A percentile compares a stretch with the other conserved stretches of the same genome.
phyloP scores from a whole-genome alignment of 2,888 invertebrate genomes.

The Hypolimnas misippus region DNA sequence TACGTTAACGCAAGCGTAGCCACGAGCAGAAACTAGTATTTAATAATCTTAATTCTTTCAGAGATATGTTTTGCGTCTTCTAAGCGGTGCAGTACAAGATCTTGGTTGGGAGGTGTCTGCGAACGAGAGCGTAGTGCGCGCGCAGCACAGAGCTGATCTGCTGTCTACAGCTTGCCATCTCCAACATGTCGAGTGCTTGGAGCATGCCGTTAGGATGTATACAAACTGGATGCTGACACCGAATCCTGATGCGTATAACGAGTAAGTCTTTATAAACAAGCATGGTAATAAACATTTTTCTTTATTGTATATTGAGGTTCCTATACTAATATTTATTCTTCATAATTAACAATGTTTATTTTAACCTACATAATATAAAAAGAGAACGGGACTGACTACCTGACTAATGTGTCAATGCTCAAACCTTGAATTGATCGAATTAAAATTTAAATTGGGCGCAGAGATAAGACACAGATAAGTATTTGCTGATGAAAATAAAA shows the following conservation, averaged over 20 bases:
- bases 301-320: too few species aligned
- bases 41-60: constrained; percentile 55
- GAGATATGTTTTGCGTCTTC: constrained; percentile 87
- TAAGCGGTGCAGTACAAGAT: constrained; percentile 87
- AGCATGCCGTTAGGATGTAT: constrained; percentile 89
- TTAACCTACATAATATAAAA: too few species aligned
- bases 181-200: constrained; percentile 89
- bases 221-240: constrained; percentile 89
- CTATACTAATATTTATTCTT: too few species aligned
- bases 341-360: too few species aligned
- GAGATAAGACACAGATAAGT: too few species aligned
- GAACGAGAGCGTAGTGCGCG: constrained; percentile 86
- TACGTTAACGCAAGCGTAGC: too few species aligned
- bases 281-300: too few species aligned
- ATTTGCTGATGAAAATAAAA: too few species aligned
- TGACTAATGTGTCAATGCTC: too few species aligned
- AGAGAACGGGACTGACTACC: too few species aligned
- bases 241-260: constrained; percentile 89
- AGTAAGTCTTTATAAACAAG: constrained; percentile 80
- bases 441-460: too few species aligned
- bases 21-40: not conserved
- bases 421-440: too few species aligned
- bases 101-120: constrained; percentile 87
- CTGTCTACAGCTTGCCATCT: constrained; percentile 90
- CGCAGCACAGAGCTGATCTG: constrained; percentile 89